Percentiles rank a stretch among this genome's conserved stretches.
Conservation (phyloP, 2,888 invertebrate species). For the Xanthostigma xanthostigma region DNA sequence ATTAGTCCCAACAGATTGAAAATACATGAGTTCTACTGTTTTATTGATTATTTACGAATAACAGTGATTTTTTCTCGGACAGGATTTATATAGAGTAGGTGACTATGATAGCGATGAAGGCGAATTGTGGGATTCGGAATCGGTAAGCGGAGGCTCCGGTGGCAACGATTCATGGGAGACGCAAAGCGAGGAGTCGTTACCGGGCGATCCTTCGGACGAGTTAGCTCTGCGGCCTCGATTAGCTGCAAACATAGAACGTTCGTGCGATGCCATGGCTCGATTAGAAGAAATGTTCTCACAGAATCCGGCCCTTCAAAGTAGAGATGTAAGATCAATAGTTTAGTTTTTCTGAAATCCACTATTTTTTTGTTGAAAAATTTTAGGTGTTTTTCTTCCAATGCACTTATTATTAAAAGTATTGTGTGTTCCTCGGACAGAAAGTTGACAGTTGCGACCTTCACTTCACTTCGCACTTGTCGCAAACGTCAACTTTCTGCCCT, state of each 20-base stretch:
- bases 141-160: conserved; percentile 32
- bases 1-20: too few species aligned
- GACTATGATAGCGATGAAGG: conserved; percentile 65
- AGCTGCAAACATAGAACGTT: conserved; percentile 62
- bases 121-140: conserved; percentile 43
- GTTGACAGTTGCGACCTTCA: too few species aligned
- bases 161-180: conserved; percentile 71
- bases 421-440: too few species aligned
- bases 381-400: neutral
- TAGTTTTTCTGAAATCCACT: conserved; percentile 2
- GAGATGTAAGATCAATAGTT: conserved; percentile 34
- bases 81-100: conserved; percentile 36
- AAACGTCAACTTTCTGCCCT: too few species aligned
- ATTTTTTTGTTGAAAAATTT: neutral
- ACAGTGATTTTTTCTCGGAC: conserved; percentile 2
- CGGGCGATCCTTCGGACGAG: conserved; percentile 35
- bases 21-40: too few species aligned
- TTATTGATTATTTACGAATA: too few species aligned
- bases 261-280: conserved; percentile 56
- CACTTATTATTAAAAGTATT: too few species aligned
- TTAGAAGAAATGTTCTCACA: conserved; percentile 68
- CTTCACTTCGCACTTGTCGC: too few species aligned
- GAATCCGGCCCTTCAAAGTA: conserved; percentile 58
- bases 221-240: conserved; percentile 40
- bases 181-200: conserved; percentile 44